Base-by-base conservation (phyloP, 2,888 invertebrate species). In the Anthrax anthrax region DNA sequence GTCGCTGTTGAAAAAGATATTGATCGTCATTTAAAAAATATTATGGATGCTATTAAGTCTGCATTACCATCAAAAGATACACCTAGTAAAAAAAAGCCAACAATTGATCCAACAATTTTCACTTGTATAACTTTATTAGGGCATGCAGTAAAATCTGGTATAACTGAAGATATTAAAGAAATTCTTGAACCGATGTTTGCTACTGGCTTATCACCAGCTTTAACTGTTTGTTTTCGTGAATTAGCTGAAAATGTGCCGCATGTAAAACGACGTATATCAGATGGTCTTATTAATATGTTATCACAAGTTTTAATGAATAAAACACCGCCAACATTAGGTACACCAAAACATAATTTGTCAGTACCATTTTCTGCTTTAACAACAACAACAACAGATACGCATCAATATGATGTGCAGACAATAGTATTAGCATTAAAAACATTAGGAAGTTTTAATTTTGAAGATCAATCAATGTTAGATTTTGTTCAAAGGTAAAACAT, bases 361-460 rank as follows among this genome's bases (percentile, higher is more conserved):
- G 64, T 67, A 2, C 59, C 65, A 3, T 70, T 71, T 18, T 57
- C 58, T 3, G 52, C 58, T 1, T 64, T 72, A 51, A 62, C 58
- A 42, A 49, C 61, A 1, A 48, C 59, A n/a, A 54, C 55, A 37
- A 58, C 56, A 46, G 50, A 59, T 32, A 45, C 68, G 71, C 58
- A 70, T 62, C 74, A 76, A 42, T 67, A 66, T 44, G 92, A 95
- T 62, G 81, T 84, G 3, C 76, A 82, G 13, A 87, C 84, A 51
- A 84, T 91, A 46, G 91, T 95, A 2, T 71, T 98, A 39, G 97
- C 97, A 0, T 71, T 98, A 19, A 80, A 85, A 60, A 97, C 97
- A 1, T 73, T 98, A 13, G 95, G 95, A 4, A 86, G 78, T 1
- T 84, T 84, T 52, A 84, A 91, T 60, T 96, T 96, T 67, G 90